These are phyloP conservation scores for Pteria penguin DNA, from an alignment of 2,888 invertebrate genomes.

Conservation along the genomic window DNA sequence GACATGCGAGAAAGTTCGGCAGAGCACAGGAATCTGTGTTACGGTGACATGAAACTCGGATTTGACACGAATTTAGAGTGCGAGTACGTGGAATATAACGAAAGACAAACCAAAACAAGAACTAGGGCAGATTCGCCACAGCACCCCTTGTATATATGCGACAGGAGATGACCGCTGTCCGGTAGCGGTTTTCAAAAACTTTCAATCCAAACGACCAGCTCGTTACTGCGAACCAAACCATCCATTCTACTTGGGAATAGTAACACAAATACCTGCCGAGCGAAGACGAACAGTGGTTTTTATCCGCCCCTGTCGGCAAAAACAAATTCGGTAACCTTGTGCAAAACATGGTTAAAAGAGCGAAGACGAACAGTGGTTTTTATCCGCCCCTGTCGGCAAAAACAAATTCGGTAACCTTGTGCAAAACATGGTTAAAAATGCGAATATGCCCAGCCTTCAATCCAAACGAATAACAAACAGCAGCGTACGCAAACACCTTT, in stretches of 20 bases:
- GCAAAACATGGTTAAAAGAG: not conserved
- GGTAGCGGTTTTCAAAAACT: not conserved
- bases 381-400: not conserved
- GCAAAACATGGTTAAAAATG: not conserved
- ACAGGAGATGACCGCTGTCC: not conserved
- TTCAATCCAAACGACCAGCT: not conserved
- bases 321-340: not conserved
- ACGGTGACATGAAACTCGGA: not conserved
- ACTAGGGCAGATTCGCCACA: constrained; percentile 3
- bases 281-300: not conserved
- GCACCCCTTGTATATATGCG: constrained; percentile 12
- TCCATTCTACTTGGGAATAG: constrained; percentile 8
- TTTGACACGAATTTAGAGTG: not conserved
- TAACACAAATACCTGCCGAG: not conserved
- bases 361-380: not conserved
- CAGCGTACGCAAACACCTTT: not conserved
- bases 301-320: not conserved
- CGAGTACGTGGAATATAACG: constrained; percentile 3
- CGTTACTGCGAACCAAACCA: not conserved
- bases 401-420: not conserved
- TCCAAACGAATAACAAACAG: not conserved
- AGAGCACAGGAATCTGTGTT: constrained; percentile 1
- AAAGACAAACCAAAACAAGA: constrained; percentile 17
- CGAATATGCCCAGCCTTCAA: not conserved
- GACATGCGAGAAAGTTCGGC: constrained; percentile 7